These are phyloP conservation scores for Crocuta crocuta DNA, from an alignment of 2,113 vertebrate genomes.

Conservation along the genomic window DNA sequence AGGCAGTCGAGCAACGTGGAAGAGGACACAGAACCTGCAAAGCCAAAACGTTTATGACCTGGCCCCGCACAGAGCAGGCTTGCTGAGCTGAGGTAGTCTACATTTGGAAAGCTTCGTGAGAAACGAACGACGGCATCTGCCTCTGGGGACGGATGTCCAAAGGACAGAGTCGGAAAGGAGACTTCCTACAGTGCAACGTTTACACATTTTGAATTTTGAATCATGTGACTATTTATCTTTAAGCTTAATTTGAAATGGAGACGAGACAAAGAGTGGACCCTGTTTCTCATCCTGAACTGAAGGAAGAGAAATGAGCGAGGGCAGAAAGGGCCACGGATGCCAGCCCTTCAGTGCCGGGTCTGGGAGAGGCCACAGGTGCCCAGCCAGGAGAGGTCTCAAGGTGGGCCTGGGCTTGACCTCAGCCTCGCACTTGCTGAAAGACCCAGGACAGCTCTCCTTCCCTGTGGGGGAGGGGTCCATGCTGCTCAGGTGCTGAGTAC, in stretches of 20 bases:
- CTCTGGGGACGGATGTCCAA: background rate
- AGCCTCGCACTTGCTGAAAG: background rate
- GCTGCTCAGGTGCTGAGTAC: background rate
- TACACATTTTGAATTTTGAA: background rate
- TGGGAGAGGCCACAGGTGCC: background rate
- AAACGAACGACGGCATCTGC: background rate
- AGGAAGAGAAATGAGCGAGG: background rate
- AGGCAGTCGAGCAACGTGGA: background rate
- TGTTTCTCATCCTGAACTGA: background rate
- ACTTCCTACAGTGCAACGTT: background rate
- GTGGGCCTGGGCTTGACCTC: background rate
- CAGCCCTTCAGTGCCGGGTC: background rate
- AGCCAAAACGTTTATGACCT: background rate
- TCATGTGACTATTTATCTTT: background rate
- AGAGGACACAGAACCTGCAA: background rate
- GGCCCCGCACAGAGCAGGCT: background rate
- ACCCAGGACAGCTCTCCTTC: background rate
- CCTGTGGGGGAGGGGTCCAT: background rate
- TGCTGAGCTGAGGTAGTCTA: background rate
- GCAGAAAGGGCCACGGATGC: background rate
- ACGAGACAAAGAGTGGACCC: background rate
- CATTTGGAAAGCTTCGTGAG: background rate
- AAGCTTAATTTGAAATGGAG: slow-evolving; percentile 19
- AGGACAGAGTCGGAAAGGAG: background rate
- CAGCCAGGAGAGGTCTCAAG: background rate